Percentiles rank a stretch among this genome's conserved stretches.
These are phyloP conservation scores for Palythoa heliodiscus DNA, from an alignment of 92 coral and sea anemone genomes.

Conservation along the genomic window DNA sequence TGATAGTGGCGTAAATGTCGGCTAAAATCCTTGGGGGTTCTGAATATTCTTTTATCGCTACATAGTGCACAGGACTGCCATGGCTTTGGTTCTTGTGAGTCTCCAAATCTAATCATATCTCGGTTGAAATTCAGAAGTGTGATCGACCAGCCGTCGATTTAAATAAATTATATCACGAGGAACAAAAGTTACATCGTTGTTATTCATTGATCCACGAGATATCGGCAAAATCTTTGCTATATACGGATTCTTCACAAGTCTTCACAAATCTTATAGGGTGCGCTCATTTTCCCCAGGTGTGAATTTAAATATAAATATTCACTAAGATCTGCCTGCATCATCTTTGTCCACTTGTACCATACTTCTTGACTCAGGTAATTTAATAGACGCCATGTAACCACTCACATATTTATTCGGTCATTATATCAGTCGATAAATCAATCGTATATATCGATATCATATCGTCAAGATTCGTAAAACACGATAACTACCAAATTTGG, in stretches of 20 bases:
- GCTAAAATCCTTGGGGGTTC: slow-evolving; percentile 90
- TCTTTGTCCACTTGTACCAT: slow-evolving; percentile 16
- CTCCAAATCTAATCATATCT: slow-evolving; percentile 92
- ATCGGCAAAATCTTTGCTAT: not conserved
- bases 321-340: slow-evolving; percentile 27
- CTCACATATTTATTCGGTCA: not conserved
- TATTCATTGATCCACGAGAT: slow-evolving; percentile 44
- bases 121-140: not conserved
- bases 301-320: slow-evolving; percentile 11
- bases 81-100: slow-evolving; percentile 82
- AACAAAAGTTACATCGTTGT: slow-evolving; percentile 36
- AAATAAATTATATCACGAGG: slow-evolving; percentile 69
- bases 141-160: slow-evolving; percentile 42
- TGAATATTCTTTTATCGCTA: slow-evolving; percentile 81
- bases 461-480: slow-evolving; percentile 6
- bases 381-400: slow-evolving; percentile 26
- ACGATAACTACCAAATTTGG: slow-evolving; percentile 20
- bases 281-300: not conserved
- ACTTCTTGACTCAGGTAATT: slow-evolving; percentile 41
- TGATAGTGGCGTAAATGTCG: slow-evolving; percentile 87
- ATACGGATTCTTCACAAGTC: slow-evolving; percentile 20
- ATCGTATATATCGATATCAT: not conserved
- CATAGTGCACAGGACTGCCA: slow-evolving; percentile 95
- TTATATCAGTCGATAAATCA: not conserved
- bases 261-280: not conserved